phyloP scores from a whole-genome alignment of 2,797 vertebrate species.

The Pteropus rufus region DNA sequence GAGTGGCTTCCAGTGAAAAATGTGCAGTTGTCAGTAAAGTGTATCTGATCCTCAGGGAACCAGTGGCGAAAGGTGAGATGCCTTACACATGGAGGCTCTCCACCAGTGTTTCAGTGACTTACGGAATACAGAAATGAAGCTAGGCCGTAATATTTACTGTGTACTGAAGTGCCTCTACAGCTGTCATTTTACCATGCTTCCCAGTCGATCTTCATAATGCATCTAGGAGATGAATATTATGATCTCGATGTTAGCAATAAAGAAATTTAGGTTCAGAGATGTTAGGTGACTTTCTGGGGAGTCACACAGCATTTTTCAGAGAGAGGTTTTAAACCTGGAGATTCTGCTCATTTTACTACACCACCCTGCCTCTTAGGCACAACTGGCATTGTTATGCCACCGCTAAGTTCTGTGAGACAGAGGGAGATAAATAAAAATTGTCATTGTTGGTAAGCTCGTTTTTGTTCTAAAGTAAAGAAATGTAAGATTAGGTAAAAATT shows the following conservation, averaged over 20 bases:
- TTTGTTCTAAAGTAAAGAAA: conserved; percentile 43
- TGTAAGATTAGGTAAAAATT: not conserved
- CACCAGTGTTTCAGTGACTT: not conserved
- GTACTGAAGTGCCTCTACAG: not conserved
- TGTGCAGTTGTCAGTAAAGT: not conserved
- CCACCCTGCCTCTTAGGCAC: not conserved
- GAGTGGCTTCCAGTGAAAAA: not conserved
- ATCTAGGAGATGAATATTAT: not conserved
- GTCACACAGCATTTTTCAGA: not conserved
- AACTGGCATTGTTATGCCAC: not conserved
- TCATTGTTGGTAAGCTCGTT: not conserved
- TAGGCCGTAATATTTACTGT: not conserved
- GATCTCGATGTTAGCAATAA: not conserved
- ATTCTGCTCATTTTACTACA: not conserved
- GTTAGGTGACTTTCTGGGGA: not conserved
- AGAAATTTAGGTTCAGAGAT: not conserved
- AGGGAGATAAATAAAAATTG: not conserved
- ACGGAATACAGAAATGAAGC: not conserved
- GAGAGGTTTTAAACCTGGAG: not conserved
- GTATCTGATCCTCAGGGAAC: not conserved
- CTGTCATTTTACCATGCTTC: not conserved
- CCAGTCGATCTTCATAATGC: not conserved
- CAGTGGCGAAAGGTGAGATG: not conserved
- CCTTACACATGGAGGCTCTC: not conserved
- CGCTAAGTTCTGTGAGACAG: not conserved